These are phyloP conservation scores for Anisognathus igniventris DNA, from an alignment of 2,797 vertebrate genomes.

Conservation along the genomic window DNA sequence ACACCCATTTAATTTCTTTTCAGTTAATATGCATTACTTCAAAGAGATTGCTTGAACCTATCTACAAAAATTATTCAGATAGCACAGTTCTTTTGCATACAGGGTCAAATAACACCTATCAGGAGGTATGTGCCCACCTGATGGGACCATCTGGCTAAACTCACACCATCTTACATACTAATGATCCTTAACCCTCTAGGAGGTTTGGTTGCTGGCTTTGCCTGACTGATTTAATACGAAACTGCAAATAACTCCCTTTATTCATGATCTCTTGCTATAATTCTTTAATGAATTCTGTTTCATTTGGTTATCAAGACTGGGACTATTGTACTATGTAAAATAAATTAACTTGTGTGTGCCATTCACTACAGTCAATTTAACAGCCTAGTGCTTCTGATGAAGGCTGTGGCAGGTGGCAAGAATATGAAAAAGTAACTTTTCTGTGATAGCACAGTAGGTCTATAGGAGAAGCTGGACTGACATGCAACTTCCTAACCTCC, in stretches of 20 bases:
- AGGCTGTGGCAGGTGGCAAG: not conserved
- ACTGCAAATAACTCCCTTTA: not conserved
- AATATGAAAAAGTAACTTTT: not conserved
- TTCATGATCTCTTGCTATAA: not conserved
- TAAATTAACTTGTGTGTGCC: not conserved
- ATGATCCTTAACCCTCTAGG: not conserved
- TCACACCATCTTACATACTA: not conserved
- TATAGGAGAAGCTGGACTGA: not conserved
- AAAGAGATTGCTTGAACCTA: not conserved
- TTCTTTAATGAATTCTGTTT: not conserved
- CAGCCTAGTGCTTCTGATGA: not conserved
- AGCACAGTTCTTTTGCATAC: not conserved
- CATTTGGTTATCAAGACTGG: not conserved
- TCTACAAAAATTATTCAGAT: not conserved
- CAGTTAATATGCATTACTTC: not conserved
- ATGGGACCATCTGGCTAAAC: conserved; percentile 1
- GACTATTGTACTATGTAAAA: not conserved
- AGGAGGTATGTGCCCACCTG: not conserved
- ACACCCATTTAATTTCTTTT: not conserved
- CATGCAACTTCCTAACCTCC: not conserved
- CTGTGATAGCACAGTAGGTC: not conserved
- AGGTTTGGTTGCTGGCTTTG: not conserved
- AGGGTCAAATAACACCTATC: not conserved
- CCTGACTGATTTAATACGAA: not conserved
- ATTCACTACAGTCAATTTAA: not conserved